A percentile compares a stretch with the other conserved stretches of the same genome.
These are phyloP conservation scores for Vandiemenella viatica DNA, from an alignment of 2,888 invertebrate species.

Conservation along the genomic window DNA sequence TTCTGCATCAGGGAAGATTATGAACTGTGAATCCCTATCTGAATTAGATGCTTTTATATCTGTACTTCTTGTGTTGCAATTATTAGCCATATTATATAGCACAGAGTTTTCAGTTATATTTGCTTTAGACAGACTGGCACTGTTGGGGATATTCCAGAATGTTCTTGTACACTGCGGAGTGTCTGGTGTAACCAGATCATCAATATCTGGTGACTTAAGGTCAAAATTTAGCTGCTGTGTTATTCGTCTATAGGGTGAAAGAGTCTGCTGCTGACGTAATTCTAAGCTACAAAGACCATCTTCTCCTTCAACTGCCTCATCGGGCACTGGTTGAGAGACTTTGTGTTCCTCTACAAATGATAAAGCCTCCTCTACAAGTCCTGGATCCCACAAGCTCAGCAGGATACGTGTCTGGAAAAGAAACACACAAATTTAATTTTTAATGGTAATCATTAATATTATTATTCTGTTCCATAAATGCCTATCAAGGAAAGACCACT, in stretches of 20 bases:
- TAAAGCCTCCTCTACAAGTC: slow-evolving; percentile 70
- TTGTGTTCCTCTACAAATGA: slow-evolving; percentile 68
- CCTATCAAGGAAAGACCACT: background rate
- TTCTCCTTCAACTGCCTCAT: slow-evolving; percentile 23
- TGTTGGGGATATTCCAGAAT: slow-evolving; percentile 33
- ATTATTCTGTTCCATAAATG: background rate
- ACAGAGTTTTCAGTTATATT: background rate
- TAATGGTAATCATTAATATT: background rate
- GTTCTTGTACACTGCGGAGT: slow-evolving; percentile 44
- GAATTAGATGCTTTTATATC: background rate
- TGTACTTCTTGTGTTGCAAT: background rate
- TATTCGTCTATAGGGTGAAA: slow-evolving; percentile 60
- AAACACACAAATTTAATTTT: slow-evolving; percentile 8
- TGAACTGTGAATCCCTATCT: slow-evolving; percentile 33
- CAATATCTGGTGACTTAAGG: slow-evolving; percentile 49
- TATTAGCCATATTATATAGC: background rate
- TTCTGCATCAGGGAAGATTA: slow-evolving; percentile 40
- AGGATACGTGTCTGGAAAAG: slow-evolving; percentile 48
- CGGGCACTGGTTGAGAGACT: slow-evolving; percentile 27
- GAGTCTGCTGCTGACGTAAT: slow-evolving; percentile 31
- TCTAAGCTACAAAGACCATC: slow-evolving; percentile 26
- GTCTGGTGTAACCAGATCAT: slow-evolving; percentile 47
- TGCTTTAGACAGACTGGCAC: slow-evolving; percentile 1
- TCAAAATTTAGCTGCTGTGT: slow-evolving; percentile 65
- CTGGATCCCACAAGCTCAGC: slow-evolving; percentile 71